Conservation (phyloP, 2,113 vertebrate genomes). For the Neofelis nebulosa region DNA sequence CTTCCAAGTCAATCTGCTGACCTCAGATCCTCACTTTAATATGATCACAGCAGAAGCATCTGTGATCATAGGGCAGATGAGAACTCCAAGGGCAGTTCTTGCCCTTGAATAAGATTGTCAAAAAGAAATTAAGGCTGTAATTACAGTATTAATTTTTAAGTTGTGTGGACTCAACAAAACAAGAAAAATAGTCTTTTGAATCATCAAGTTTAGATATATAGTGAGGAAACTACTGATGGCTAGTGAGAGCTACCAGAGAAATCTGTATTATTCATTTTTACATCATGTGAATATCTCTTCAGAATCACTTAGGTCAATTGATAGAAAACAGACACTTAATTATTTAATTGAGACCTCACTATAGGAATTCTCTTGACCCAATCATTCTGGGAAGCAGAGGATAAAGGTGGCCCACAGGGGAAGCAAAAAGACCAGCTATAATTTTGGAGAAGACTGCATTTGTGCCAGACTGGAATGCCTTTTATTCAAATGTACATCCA, state of each 20-base stretch:
- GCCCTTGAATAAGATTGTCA: background rate
- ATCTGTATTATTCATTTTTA: background rate
- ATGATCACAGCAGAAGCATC: background rate
- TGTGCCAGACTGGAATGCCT: background rate
- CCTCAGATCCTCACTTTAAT: slow-evolving; percentile 36
- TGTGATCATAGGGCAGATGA: no score
- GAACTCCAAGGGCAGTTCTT: no score
- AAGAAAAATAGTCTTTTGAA: background rate
- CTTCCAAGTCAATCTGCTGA: slow-evolving; percentile 27
- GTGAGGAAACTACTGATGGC: background rate
- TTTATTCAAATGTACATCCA: background rate
- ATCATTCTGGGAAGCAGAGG: background rate
- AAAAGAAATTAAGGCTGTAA: background rate
- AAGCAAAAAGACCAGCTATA: background rate
- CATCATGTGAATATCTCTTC: background rate
- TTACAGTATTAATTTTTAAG: background rate
- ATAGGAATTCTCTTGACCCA: background rate
- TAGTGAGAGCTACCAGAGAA: background rate
- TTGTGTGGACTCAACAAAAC: background rate
- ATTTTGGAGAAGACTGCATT: background rate
- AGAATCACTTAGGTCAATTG: background rate
- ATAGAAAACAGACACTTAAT: slow-evolving; percentile 4
- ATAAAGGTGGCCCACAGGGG: background rate
- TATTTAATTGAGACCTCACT: background rate
- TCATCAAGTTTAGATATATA: background rate